Conservation (phyloP, 2,113 vertebrate genomes). For the Vombatus ursinus region DNA sequence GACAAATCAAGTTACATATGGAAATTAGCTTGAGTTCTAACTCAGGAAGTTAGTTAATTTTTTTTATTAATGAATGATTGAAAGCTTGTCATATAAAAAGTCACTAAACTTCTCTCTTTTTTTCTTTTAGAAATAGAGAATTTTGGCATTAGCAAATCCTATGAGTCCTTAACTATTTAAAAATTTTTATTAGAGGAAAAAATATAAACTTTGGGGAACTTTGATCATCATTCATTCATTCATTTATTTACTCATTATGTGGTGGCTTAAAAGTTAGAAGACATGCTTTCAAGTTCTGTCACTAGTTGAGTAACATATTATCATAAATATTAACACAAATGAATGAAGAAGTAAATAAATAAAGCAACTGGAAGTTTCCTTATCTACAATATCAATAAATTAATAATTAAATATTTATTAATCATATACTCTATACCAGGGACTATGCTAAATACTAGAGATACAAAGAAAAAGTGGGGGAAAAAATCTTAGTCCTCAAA, state of each 20-base stretch:
- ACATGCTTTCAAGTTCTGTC: not conserved
- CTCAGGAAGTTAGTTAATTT: not conserved
- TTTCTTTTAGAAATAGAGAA: not conserved
- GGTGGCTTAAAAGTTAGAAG: not conserved
- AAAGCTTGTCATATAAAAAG: not conserved
- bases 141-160: not conserved
- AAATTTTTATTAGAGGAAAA: not conserved
- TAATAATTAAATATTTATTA: not conserved
- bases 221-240: not conserved
- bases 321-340: not conserved
- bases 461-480: not conserved
- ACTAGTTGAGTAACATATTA: not conserved
- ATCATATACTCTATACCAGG: not conserved
- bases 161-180: not conserved
- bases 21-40: not conserved
- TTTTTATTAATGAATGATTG: not conserved
- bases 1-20: not conserved
- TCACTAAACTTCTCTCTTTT: not conserved
- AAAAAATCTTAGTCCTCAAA: not conserved
- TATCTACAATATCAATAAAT: not conserved
- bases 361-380: not conserved
- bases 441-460: not conserved
- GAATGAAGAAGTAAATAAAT: not conserved
- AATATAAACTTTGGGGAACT: not conserved
- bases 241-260: not conserved